Conservation (phyloP, 2,113 vertebrate genomes). For the Tragelaphus imberbis region DNA sequence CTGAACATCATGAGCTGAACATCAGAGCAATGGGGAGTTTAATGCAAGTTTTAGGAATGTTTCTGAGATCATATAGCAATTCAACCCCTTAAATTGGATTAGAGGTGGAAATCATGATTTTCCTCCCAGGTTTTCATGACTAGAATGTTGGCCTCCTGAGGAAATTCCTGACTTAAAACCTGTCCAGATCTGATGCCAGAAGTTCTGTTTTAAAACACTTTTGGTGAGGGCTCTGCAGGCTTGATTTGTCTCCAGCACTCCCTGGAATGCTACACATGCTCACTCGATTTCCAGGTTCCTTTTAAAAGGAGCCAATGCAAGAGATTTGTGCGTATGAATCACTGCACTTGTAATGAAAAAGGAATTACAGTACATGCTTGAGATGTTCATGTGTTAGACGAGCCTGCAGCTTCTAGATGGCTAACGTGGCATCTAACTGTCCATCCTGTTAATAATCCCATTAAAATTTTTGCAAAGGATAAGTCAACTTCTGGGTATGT, state of each 20-base stretch:
- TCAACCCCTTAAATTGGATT: not conserved
- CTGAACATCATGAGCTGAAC: not conserved
- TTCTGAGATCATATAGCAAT: not conserved
- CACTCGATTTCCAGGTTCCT: conserved; percentile 67
- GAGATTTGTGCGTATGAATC: conserved; percentile 75
- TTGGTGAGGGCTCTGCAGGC: not conserved
- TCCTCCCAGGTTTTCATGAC: conserved; percentile 6
- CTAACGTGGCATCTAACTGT: conserved; percentile 49
- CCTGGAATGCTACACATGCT: conserved; percentile 49
- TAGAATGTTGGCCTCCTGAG: not conserved
- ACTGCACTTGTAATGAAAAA: conserved; percentile 72
- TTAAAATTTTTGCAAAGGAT: conserved; percentile 70
- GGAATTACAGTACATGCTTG: conserved; percentile 72
- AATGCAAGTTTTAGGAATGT: not conserved
- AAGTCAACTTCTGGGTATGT: conserved; percentile 63
- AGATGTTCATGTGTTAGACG: conserved; percentile 58
- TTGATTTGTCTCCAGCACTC: not conserved
- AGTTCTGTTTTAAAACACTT: conserved; percentile 62
- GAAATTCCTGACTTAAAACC: conserved; percentile 51
- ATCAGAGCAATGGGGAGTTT: not conserved
- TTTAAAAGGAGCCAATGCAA: conserved; percentile 71
- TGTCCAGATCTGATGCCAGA: conserved; percentile 37
- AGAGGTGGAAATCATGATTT: not conserved
- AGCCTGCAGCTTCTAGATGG: conserved; percentile 67
- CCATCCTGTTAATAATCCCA: conserved; percentile 75